phyloP scores from a whole-genome alignment of 2,888 invertebrate genomes.

The Thera britannica region DNA sequence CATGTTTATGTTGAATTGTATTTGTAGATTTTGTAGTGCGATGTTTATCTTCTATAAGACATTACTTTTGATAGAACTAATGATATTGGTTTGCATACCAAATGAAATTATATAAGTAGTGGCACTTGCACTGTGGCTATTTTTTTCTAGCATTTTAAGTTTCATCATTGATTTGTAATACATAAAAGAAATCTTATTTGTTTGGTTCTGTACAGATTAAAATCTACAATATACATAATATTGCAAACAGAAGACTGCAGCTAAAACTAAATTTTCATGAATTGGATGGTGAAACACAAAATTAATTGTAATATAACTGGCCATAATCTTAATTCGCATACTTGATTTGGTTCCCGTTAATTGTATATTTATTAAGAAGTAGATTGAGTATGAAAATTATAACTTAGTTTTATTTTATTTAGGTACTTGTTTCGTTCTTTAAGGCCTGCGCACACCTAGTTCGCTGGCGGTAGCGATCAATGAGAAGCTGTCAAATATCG shows the following conservation, averaged over 20 bases:
- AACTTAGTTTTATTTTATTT: constrained; percentile 47
- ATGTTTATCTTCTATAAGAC: not conserved
- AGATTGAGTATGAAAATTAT: constrained; percentile 59
- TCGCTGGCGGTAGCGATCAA: too few species aligned
- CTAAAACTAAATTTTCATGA: constrained; percentile 24
- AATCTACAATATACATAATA: not conserved
- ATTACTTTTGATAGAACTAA: not conserved
- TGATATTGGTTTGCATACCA: too few species aligned
- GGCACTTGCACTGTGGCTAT: not conserved
- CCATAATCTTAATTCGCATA: constrained; percentile 42
- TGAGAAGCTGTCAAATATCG: too few species aligned
- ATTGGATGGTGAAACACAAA: constrained; percentile 21
- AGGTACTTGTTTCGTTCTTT: too few species aligned
- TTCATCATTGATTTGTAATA: not conserved
- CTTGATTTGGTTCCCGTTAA: constrained; percentile 67
- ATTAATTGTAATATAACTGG: constrained; percentile 28
- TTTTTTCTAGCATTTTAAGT: not conserved
- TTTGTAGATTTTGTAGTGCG: not conserved
- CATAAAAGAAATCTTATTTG: not conserved
- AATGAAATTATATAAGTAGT: not conserved
- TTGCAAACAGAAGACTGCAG: constrained; percentile 20
- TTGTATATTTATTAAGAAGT: constrained; percentile 67
- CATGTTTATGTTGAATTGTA: not conserved
- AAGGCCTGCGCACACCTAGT: too few species aligned
- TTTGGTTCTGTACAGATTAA: not conserved